These are phyloP conservation scores for Excalfactoria chinensis DNA, from an alignment of 2,113 vertebrate species.

Conservation along the genomic window DNA sequence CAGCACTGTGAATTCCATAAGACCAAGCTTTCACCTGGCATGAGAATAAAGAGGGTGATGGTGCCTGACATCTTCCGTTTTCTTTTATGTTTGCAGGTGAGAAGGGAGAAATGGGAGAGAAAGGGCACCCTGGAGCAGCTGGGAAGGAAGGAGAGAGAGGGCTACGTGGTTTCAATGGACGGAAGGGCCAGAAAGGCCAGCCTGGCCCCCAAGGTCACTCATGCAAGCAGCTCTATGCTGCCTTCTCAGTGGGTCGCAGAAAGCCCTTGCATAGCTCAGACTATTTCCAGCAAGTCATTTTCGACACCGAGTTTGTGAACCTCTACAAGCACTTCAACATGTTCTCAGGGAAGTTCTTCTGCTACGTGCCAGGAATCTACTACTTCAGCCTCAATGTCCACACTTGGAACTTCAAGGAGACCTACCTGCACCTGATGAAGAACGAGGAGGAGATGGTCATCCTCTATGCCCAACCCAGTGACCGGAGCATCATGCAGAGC, in stretches of 20 bases:
- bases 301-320: conserved; percentile 88
- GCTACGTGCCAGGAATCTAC: conserved; percentile 83
- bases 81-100: conserved; percentile 71
- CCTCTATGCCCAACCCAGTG: conserved; percentile 88
- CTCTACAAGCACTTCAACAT: conserved; percentile 87
- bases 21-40: background rate
- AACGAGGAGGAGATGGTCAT: conserved; percentile 79
- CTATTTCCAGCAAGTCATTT: conserved; percentile 83
- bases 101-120: conserved; percentile 83
- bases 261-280: conserved; percentile 84
- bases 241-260: conserved; percentile 87
- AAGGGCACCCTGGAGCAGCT: conserved; percentile 75
- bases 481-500: conserved; percentile 89
- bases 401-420: conserved; percentile 91
- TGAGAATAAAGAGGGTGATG: background rate
- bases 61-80: background rate
- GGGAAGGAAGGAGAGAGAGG: conserved; percentile 80
- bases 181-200: conserved; percentile 87
- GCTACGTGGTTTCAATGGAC: conserved; percentile 69
- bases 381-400: conserved; percentile 90
- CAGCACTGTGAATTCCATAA: background rate
- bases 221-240: conserved; percentile 80
- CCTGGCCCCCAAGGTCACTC: conserved; percentile 79
- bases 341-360: conserved; percentile 89
- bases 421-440: conserved; percentile 88